These are phyloP conservation scores for Drosophila testacea DNA, from an alignment of 2,888 invertebrate genomes.

Conservation along the genomic window DNA sequence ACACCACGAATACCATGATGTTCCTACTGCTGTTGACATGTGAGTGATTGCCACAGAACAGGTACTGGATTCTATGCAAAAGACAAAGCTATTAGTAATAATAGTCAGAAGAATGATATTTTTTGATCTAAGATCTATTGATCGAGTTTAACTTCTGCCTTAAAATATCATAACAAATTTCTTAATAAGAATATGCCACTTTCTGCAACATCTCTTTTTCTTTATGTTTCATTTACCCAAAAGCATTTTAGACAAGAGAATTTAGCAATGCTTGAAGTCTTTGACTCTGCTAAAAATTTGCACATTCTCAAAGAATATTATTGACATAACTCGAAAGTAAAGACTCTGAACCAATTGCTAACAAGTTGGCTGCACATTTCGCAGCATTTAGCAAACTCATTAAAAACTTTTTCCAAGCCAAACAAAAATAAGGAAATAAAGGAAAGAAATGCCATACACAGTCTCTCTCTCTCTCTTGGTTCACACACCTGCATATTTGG, in stretches of 20 bases:
- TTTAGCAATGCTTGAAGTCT: not conserved
- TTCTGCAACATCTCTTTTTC: not conserved
- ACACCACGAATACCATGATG: slow-evolving; percentile 26
- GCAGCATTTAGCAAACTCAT: slow-evolving; percentile 81
- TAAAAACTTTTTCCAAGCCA: slow-evolving; percentile 71
- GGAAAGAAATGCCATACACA: slow-evolving; percentile 41
- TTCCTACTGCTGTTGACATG: slow-evolving; percentile 48
- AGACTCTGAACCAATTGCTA: slow-evolving; percentile 33
- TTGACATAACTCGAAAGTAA: slow-evolving; percentile 33
- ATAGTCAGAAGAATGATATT: no score
- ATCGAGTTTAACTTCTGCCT: no score
- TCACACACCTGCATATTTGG: slow-evolving; percentile 55
- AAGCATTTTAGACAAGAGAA: not conserved
- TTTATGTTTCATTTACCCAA: not conserved
- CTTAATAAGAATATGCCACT: no score
- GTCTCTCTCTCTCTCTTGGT: not conserved
- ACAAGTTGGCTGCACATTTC: slow-evolving; percentile 42
- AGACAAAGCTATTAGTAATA: no score
- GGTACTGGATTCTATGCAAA: not conserved
- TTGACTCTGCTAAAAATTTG: not conserved
- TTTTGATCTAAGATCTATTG: no score
- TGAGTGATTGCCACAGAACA: slow-evolving; percentile 35
- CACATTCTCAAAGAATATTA: slow-evolving; percentile 6
- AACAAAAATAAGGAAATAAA: not conserved
- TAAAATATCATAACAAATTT: no score